Percentiles rank a stretch among this genome's conserved stretches.
Evolutionary conservation across 1,140 invertebrate genomes (phyloP).

Genomic region (Drosophila bocqueti): DNA sequence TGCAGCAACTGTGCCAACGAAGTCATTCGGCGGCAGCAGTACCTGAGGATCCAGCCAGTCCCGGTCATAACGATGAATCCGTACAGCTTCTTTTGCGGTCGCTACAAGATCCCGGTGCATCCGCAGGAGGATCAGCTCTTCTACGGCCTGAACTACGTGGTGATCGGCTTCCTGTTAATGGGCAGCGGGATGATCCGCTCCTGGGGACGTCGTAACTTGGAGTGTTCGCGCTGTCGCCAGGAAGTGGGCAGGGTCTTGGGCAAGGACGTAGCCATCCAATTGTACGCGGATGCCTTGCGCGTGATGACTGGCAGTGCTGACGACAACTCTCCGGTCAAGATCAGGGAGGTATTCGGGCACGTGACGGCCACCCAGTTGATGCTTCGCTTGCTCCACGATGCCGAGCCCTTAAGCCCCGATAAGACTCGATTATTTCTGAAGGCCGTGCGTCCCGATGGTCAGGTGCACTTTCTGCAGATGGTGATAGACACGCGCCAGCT

Average conservation of each 20-base stretch:
- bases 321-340: not conserved
- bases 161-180: conserved; percentile 15
- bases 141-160: conserved; percentile 52
- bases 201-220: not conserved
- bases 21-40: conserved; percentile 23
- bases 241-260: conserved; percentile 32
- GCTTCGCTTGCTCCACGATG: conserved; percentile 49
- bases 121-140: conserved; percentile 27
- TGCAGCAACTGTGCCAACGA: conserved; percentile 46
- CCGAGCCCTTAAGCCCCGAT: conserved; percentile 15
- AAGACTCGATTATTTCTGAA: conserved; percentile 41
- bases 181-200: not conserved
- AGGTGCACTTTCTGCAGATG: conserved; percentile 42
- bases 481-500: conserved; percentile 17
- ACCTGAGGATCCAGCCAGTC: conserved; percentile 16
- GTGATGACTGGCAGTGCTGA: not conserved
- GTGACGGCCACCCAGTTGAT: conserved; percentile 47
- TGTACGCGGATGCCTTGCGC: conserved; percentile 47
- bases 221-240: conserved; percentile 46
- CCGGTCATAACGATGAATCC: conserved; percentile 34
- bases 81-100: conserved; percentile 15
- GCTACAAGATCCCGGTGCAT: not conserved
- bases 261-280: conserved; percentile 3
- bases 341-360: conserved; percentile 35
- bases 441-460: conserved; percentile 51